Evolutionary conservation across 2,113 vertebrate genomes (phyloP).

Genomic region (Myotis davidii): DNA sequence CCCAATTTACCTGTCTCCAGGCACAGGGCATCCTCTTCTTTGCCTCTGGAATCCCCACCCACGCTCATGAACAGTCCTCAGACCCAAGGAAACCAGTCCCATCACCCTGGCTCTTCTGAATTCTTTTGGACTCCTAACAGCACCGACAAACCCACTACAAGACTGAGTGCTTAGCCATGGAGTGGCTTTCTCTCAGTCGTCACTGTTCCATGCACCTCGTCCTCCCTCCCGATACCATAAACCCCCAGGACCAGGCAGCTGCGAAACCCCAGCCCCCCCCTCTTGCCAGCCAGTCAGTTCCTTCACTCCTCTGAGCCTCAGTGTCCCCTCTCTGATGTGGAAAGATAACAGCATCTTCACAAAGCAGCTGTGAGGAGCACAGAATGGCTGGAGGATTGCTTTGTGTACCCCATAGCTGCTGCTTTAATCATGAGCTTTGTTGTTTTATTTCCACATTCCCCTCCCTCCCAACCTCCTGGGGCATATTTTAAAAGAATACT

Average conservation of each 20-base stretch:
- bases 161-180: fast-evolving
- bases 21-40: neutral
- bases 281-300: neutral
- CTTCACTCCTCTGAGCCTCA: neutral
- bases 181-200: neutral
- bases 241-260: neutral
- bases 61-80: neutral
- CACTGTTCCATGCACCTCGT: neutral
- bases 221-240: neutral
- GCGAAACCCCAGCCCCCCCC: neutral
- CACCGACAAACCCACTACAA: neutral
- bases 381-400: neutral
- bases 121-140: neutral
- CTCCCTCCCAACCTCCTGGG: neutral
- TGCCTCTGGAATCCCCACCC: neutral
- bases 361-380: neutral
- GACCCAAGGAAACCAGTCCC: neutral
- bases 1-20: neutral
- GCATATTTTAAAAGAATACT: slow-evolving; percentile 42
- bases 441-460: neutral
- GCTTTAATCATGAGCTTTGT: neutral
- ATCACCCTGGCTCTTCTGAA: neutral
- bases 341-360: neutral
- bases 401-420: neutral
- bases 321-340: slow-evolving; percentile 22